A percentile compares a stretch with the other conserved stretches of the same genome.
Evolutionary conservation across 2,113 vertebrate species (phyloP).

Genomic region (Chaetops frenatus): DNA sequence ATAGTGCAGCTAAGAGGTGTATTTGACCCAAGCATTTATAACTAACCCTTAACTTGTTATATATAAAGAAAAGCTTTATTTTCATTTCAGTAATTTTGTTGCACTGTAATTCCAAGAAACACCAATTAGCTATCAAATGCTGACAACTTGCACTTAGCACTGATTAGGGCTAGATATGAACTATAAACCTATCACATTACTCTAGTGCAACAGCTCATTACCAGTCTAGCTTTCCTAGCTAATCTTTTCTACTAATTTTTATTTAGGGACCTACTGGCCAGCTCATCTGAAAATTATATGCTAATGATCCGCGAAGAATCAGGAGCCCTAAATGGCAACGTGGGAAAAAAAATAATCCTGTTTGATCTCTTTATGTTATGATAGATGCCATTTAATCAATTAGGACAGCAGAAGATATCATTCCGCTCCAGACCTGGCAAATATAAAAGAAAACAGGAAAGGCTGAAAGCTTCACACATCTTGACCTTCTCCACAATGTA

Average conservation of each 20-base stretch:
- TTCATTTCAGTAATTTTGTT: not conserved
- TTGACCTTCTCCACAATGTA: not conserved
- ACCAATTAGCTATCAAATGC: slow-evolving; percentile 23
- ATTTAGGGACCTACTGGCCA: slow-evolving; percentile 38
- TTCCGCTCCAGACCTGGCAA: not conserved
- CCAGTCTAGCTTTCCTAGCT: not conserved
- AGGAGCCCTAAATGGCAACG: slow-evolving; percentile 3
- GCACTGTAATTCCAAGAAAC: not conserved
- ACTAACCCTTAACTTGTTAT: slow-evolving; percentile 2
- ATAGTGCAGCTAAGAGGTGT: not conserved
- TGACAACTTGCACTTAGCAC: slow-evolving; percentile 2
- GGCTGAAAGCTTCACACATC: not conserved
- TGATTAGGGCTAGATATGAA: slow-evolving; percentile 38
- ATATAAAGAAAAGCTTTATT: not conserved
- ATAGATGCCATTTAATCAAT: slow-evolving; percentile 38
- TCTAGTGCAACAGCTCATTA: slow-evolving; percentile 37
- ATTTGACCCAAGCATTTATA: not conserved
- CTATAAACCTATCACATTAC: slow-evolving; percentile 27
- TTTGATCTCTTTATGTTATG: slow-evolving; percentile 39
- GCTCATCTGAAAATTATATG: not conserved
- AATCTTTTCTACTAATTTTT: slow-evolving; percentile 47
- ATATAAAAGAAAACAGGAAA: not conserved
- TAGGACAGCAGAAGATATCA: not conserved
- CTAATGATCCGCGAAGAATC: not conserved
- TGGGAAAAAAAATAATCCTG: not conserved